Conservation (phyloP, 2,888 invertebrate genomes). For the Sphaerophoria rueppellii region DNA sequence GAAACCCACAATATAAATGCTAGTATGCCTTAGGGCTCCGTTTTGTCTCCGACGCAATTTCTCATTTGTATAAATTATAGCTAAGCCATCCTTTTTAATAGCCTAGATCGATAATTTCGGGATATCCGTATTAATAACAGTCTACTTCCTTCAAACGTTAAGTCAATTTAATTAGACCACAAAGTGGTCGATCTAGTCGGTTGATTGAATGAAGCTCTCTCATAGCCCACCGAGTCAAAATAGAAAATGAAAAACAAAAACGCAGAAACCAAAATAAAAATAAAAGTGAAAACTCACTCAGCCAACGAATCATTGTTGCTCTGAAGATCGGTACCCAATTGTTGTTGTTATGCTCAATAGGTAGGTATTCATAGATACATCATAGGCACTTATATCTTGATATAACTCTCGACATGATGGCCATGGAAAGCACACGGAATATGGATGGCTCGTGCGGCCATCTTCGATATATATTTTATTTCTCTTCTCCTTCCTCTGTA, state of each 20-base stretch:
- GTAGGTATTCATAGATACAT: too few relatives aligned
- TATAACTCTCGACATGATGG: constrained; percentile 42
- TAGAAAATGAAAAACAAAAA: constrained; percentile 5
- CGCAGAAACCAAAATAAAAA: constrained; percentile 6
- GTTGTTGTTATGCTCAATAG: constrained; percentile 23
- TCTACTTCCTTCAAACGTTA: too few relatives aligned
- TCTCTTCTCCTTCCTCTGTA: constrained; percentile 52
- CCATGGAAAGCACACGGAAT: constrained; percentile 48
- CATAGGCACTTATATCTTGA: constrained; percentile 9
- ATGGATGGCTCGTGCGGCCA: constrained; percentile 60
- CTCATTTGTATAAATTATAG: too few relatives aligned
- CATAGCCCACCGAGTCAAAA: neutral
- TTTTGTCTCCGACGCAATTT: too few relatives aligned
- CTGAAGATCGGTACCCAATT: constrained; percentile 40
- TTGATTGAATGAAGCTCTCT: too few relatives aligned
- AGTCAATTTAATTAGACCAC: too few relatives aligned
- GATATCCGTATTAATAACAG: too few relatives aligned
- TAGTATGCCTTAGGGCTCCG: too few relatives aligned
- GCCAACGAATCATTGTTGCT: constrained; percentile 42
- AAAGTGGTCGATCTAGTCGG: too few relatives aligned
- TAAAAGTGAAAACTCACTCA: constrained; percentile 60
- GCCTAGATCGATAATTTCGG: too few relatives aligned
- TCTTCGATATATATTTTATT: constrained; percentile 49
- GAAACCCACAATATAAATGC: too few relatives aligned
- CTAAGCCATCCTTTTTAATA: too few relatives aligned